These are phyloP conservation scores for Poecile atricapillus DNA, from an alignment of 2,113 vertebrate species.

Conservation along the genomic window DNA sequence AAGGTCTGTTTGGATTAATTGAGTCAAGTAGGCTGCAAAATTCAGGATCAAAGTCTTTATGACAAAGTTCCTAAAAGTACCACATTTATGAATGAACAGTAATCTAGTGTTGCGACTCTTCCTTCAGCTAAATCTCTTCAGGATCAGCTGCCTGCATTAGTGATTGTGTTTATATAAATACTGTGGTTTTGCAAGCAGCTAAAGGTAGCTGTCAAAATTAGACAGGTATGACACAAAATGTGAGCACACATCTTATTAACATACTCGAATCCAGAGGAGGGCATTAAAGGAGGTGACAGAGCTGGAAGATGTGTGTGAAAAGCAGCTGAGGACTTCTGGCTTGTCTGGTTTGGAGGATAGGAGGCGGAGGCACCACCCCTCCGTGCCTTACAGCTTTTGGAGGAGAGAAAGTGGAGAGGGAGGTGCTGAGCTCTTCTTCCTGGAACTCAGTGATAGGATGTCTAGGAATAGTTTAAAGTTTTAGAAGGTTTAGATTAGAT, in stretches of 20 bases:
- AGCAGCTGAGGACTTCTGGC: not conserved
- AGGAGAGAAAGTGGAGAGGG: not conserved
- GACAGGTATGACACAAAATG: not conserved
- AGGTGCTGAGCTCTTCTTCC: not conserved
- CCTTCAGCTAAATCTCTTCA: not conserved
- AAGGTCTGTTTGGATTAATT: not conserved
- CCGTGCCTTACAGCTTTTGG: not conserved
- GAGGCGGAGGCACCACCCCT: rapidly evolving
- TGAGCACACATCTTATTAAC: not conserved
- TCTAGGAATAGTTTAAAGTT: not conserved
- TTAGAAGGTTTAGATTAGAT: not conserved
- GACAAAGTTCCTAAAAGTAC: not conserved
- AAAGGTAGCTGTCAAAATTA: not conserved
- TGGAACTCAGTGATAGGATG: too few relatives aligned
- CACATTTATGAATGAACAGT: not conserved
- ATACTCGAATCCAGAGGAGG: not conserved
- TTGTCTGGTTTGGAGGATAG: not conserved
- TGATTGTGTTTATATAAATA: not conserved
- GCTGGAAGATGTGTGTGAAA: not conserved
- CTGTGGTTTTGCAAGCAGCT: not conserved
- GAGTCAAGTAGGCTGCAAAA: not conserved
- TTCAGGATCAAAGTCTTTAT: not conserved
- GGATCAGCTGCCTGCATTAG: not conserved
- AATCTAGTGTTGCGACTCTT: not conserved
- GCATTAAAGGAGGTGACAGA: not conserved